Percentiles rank a stretch among this genome's conserved stretches.
These are phyloP conservation scores for Stichodactyla helianthus DNA, from an alignment of 64 coral and sea anemone genomes.

Conservation along the genomic window DNA sequence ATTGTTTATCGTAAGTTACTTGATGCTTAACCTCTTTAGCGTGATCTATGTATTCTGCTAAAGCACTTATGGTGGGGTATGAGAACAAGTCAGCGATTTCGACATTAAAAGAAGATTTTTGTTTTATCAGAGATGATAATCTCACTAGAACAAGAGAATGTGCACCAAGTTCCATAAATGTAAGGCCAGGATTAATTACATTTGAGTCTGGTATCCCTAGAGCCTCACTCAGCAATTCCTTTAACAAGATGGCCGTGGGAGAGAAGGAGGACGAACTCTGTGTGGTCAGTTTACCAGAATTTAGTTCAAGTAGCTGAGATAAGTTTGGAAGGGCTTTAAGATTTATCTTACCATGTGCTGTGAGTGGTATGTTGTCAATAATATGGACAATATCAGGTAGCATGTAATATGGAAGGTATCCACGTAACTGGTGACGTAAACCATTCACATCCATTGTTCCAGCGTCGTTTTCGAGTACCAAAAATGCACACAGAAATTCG, in stretches of 20 bases:
- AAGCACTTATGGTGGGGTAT: background rate
- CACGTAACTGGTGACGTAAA: background rate
- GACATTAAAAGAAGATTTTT: background rate
- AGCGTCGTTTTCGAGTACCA: background rate
- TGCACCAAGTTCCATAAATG: background rate
- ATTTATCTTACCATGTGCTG: background rate
- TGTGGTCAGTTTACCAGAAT: background rate
- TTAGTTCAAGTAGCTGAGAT: background rate
- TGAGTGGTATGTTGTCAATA: background rate
- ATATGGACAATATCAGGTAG: background rate
- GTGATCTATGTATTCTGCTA: background rate
- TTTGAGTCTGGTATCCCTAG: background rate
- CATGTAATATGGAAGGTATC: constrained; percentile 4
- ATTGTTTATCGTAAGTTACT: background rate
- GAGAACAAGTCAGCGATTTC: background rate
- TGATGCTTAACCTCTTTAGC: background rate
- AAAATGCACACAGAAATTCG: background rate
- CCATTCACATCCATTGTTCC: background rate
- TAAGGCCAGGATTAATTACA: background rate
- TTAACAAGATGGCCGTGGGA: background rate
- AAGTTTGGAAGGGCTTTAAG: background rate
- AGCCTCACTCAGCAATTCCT: background rate
- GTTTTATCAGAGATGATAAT: background rate
- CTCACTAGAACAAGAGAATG: constrained; percentile 1
- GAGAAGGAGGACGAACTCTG: background rate